Evolutionary conservation across 1,140 invertebrate species (phyloP), one percentile per base, ranked within the genome.

Genomic region (Trachymyrmex cornetzi): DNA sequence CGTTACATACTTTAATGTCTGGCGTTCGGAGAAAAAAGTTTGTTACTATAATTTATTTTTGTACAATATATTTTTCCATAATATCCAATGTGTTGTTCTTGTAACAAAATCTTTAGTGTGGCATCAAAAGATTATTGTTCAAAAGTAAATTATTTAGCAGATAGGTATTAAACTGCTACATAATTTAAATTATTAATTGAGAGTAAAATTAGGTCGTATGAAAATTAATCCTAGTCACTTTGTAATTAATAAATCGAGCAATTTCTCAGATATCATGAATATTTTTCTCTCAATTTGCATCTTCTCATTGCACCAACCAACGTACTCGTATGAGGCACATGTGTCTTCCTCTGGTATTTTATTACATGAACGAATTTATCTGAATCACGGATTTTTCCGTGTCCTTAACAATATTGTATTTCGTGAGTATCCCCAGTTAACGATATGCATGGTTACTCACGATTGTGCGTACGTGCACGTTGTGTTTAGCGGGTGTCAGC

Each of bases 401-500:
- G 50, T 44, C 30, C 6, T 57, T 71, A 81, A 81, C 50, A 30
- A 81, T 16, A 69, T 44, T 30, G 61, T 80, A 44, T 38, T 53
- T 53, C 34, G 34, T 44, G 34, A 57, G 22, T 66, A 81, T 71
- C 50, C 79, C 22, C 66, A 22, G 34, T 71, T 80, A 69, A 48
- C n/a, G 22, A 27, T 30, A 38, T 16, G 27, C 63, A 69, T 1
- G 30, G 11, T 44, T 64, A 22, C 30, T 9, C 16, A 69, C 30
- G 19, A 69, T 66, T 50, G 53, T 69, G 50, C 82, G 82, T 85
- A 77, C 9, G 34, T 67, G 71, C 55, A 64, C 64, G 69, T 66
- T 81, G 77, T 57, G 50, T 67, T 88, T 88, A 88, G 88, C 66
- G 79, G 86, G 86, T 87, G 63, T 79, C 71, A 61, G 38, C 30